A percentile compares a stretch with the other conserved stretches of the same genome.
Evolutionary conservation across 1,140 invertebrate species (phyloP).

Genomic region (Littorina saxatilis): DNA sequence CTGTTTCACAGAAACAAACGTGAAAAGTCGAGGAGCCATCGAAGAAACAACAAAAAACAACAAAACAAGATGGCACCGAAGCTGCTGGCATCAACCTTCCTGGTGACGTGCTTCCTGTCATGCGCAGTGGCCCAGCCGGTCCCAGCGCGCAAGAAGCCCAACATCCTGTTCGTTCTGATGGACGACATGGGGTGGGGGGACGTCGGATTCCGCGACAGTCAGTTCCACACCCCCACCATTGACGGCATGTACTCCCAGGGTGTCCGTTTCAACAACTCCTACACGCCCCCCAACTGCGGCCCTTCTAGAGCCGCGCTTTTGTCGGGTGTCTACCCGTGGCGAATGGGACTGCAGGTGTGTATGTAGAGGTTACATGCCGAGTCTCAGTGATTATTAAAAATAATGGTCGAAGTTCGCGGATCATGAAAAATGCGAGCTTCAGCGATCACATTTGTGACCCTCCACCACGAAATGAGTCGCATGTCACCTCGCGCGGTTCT

Average conservation of each 20-base stretch:
- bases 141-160: constrained; percentile 29
- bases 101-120: constrained; percentile 19
- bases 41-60: too few relatives aligned
- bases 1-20: too few relatives aligned
- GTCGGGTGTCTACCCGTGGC: constrained; percentile 10
- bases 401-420: too few relatives aligned
- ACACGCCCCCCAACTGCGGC: constrained; percentile 25
- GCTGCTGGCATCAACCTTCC: background rate
- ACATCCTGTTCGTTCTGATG: constrained; percentile 56
- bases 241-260: background rate
- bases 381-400: too few relatives aligned
- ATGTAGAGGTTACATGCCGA: too few relatives aligned
- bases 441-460: too few relatives aligned
- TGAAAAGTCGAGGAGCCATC: too few relatives aligned
- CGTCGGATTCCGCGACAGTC: constrained; percentile 19
- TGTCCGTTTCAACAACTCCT: background rate
- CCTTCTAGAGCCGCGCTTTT: constrained; percentile 22
- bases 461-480: too few relatives aligned
- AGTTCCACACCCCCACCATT: constrained; percentile 20
- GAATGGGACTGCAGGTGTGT: constrained; percentile 14
- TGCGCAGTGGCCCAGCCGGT: background rate
- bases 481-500: too few relatives aligned
- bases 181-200: constrained; percentile 56
- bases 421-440: too few relatives aligned
- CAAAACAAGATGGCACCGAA: too few relatives aligned